These are phyloP conservation scores for Porites rus DNA, from an alignment of 92 coral and sea anemone species.

Conservation along the genomic window DNA sequence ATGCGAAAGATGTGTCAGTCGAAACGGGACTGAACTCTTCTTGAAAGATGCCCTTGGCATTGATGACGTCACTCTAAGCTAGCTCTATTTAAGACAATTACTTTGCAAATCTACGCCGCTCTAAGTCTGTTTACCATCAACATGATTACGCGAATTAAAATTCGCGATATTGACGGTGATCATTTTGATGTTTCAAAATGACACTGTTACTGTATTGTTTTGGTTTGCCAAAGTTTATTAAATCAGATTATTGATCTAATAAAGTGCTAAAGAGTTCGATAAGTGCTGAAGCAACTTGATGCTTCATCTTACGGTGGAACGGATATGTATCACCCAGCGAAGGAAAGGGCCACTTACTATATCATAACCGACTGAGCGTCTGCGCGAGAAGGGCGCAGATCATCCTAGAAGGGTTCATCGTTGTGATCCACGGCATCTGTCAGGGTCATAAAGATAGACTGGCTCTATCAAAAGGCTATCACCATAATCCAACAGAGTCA, in stretches of 20 bases:
- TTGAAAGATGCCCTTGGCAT: constrained; percentile 16
- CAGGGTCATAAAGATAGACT: too few species aligned
- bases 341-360: too few species aligned
- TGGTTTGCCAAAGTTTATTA: neutral
- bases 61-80: constrained; percentile 17
- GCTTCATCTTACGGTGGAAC: neutral
- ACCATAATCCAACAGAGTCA: too few species aligned
- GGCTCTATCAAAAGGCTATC: too few species aligned
- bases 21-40: constrained; percentile 47
- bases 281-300: neutral
- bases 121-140: neutral
- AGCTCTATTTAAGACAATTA: neutral
- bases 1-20: constrained; percentile 15
- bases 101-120: constrained; percentile 1
- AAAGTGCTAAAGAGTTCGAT: constrained; percentile 1
- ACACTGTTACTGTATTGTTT: too few species aligned
- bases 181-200: neutral
- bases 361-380: too few species aligned
- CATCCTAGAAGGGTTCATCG: too few species aligned
- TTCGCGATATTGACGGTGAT: neutral
- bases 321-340: too few species aligned
- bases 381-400: too few species aligned
- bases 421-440: too few species aligned
- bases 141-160: too few species aligned
- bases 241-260: neutral